Evolutionary conservation across 2,113 vertebrate genomes (phyloP).

Genomic region (Urocolius indicus): DNA sequence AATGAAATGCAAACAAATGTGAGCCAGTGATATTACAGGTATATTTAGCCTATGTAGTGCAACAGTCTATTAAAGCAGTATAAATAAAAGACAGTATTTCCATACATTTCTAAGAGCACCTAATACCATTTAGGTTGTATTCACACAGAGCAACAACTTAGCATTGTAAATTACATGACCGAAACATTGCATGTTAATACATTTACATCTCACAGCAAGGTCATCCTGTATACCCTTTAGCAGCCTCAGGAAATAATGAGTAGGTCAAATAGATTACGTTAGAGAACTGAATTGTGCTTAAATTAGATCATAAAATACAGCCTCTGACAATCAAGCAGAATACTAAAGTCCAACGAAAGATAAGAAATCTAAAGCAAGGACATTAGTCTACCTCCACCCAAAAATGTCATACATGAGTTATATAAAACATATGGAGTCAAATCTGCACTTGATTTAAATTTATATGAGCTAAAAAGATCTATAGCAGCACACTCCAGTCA

Average conservation of each 20-base stretch:
- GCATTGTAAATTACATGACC: not conserved
- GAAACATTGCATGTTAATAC: not conserved
- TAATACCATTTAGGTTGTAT: not conserved
- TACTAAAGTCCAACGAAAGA: not conserved
- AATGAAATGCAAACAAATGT: not conserved
- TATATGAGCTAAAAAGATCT: not conserved
- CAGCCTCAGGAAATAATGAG: constrained; percentile 28
- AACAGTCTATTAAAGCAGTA: not conserved
- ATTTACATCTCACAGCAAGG: not conserved
- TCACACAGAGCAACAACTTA: not conserved
- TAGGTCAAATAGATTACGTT: constrained; percentile 15
- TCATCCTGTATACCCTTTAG: not conserved
- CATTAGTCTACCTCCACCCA: not conserved
- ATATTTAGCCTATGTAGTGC: not conserved
- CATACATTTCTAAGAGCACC: not conserved
- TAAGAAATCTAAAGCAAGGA: not conserved
- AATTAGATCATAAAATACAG: not conserved
- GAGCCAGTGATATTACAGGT: not conserved
- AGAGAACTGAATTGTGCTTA: constrained; percentile 28
- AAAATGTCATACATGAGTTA: accelerated
- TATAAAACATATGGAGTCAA: not conserved
- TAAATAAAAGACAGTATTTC: not conserved
- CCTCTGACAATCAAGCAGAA: not conserved
- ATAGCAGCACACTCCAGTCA: not conserved
- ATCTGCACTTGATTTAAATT: not conserved